Evolutionary conservation across 2,888 invertebrate species (phyloP).

Genomic region (Azorinus chamasolen): DNA sequence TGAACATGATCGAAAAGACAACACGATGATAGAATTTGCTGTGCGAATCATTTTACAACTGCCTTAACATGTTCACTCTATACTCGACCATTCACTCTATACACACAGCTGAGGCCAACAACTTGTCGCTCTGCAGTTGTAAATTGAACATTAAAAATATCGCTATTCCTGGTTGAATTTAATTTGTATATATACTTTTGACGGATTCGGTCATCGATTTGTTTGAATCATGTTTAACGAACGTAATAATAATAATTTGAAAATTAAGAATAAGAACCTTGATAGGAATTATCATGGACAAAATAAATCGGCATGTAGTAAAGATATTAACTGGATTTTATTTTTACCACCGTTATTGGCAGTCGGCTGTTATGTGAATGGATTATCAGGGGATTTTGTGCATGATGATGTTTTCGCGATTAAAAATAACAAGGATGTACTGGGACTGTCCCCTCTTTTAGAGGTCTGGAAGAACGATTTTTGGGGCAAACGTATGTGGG

Average conservation of each 20-base stretch:
- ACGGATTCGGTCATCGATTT: too few relatives aligned
- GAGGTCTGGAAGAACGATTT: slow-evolving; percentile 89
- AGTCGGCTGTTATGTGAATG: slow-evolving; percentile 73
- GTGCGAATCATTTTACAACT: too few relatives aligned
- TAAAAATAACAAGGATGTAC: slow-evolving; percentile 93
- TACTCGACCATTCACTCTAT: too few relatives aligned
- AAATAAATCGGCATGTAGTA: background rate
- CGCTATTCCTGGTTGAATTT: too few relatives aligned
- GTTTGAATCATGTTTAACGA: background rate
- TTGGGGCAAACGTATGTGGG: slow-evolving; percentile 96
- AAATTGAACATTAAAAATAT: too few relatives aligned
- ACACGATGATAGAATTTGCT: too few relatives aligned
- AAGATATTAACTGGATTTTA: slow-evolving; percentile 2
- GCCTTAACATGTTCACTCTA: too few relatives aligned
- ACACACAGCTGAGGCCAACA: too few relatives aligned
- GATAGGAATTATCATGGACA: background rate
- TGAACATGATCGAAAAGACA: too few relatives aligned
- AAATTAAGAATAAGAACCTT: background rate
- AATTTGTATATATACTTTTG: too few relatives aligned
- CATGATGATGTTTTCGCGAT: slow-evolving; percentile 96
- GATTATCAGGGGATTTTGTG: slow-evolving; percentile 90
- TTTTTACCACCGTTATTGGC: slow-evolving; percentile 63
- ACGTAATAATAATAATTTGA: background rate
- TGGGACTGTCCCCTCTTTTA: slow-evolving; percentile 87
- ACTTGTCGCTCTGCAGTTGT: too few relatives aligned